Base-by-base conservation (phyloP, 2,113 vertebrate species). In the Pseudois nayaur region DNA sequence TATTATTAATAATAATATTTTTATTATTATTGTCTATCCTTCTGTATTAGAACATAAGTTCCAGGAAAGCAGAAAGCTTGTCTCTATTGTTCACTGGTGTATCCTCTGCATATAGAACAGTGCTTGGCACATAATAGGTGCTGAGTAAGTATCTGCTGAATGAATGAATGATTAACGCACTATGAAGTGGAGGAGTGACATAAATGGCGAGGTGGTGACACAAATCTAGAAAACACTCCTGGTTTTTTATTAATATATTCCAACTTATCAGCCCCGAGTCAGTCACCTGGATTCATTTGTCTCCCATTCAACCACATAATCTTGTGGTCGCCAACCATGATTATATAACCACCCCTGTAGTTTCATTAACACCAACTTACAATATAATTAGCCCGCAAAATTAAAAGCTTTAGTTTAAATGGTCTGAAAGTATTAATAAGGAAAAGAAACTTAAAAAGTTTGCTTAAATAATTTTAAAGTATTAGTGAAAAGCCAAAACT, bases 81-180 rank as follows among this genome's bases (percentile, higher is more conserved):
- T 97, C 79, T 95, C n/a, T 95, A 84, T 97, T 98, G 92, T 93
- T 94, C 96, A 96, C 82, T 95, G 95, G 60, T 88, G 89, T 93
- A 74, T 83, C 85, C 78, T 95, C 95, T 96, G 91, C 95, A 92
- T 90, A 54, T 98, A 96, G 95, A 97, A 76, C 96, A 96, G 90
- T 94, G 89, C 93, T 48, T 94, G 92, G 60, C 87, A 96, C 89
- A 84, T 97, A 92, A 83, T 87, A 97, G 94, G 96, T 98, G 31
- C 93, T 94, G 88, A 98, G 97, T 97, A 97, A 97, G 97, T 97
- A 97, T 97, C 91, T 95, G 64, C 74, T 90, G 93, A 97, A 57
- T 97, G 97, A 95, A 45, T 94, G 96, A 95, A 89, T 96, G 96
- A 85, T 67, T 95, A 85, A 81, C 79, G 48, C 43, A 79, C 84